A percentile compares a stretch with the other conserved stretches of the same genome.
phyloP scores from a whole-genome alignment of 2,113 vertebrate genomes.

The Lasiurus borealis region DNA sequence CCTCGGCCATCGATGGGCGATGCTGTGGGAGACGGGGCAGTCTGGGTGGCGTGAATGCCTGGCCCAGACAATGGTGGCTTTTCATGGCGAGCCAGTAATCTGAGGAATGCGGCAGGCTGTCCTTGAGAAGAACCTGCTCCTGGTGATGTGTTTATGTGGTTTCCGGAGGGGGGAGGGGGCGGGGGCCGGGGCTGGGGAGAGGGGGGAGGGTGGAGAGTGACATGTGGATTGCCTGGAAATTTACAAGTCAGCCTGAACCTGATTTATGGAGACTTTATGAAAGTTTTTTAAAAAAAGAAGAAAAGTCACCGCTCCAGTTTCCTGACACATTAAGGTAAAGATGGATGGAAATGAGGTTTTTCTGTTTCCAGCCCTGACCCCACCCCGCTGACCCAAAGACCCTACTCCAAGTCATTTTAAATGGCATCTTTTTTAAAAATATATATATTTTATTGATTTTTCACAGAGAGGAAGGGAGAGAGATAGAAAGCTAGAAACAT shows the following conservation, averaged over 20 bases:
- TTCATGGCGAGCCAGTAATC: constrained; percentile 71
- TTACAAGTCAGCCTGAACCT: constrained; percentile 73
- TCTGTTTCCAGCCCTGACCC: constrained; percentile 52
- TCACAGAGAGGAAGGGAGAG: no score
- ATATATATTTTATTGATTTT: neutral
- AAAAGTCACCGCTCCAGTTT: constrained; percentile 69
- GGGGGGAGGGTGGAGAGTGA: neutral
- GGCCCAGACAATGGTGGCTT: constrained; percentile 78
- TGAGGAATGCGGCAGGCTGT: constrained; percentile 74
- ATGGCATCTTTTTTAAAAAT: neutral
- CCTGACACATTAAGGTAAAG: constrained; percentile 74
- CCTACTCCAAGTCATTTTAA: neutral
- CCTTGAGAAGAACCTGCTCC: constrained; percentile 79
- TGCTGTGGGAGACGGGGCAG: constrained; percentile 74
- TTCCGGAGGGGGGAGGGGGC: constrained; percentile 62
- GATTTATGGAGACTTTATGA: constrained; percentile 82
- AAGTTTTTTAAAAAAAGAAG: constrained; percentile 48
- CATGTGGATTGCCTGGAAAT: constrained; percentile 73
- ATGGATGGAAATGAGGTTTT: constrained; percentile 69
- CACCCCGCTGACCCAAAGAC: constrained; percentile 33
- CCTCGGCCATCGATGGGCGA: constrained; percentile 5
- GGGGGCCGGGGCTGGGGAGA: neutral
- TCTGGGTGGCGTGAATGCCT: constrained; percentile 59
- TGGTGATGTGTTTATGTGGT: constrained; percentile 76
- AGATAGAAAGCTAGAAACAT: no score